A percentile compares a stretch with the other conserved stretches of the same genome.
Evolutionary conservation across 2,113 vertebrate species (phyloP).

Genomic region (Apteryx mantelli): DNA sequence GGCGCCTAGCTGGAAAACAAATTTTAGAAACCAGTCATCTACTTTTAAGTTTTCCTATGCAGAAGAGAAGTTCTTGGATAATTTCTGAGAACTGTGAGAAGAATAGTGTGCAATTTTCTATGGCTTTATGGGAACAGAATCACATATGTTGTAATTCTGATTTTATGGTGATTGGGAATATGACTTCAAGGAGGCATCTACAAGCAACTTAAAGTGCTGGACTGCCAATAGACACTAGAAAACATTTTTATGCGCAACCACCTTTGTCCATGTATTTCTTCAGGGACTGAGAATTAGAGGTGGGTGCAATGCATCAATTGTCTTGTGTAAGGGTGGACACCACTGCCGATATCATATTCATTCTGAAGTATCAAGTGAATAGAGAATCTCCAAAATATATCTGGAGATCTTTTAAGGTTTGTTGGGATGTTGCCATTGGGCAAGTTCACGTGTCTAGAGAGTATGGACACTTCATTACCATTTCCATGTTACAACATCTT

Average conservation of each 20-base stretch:
- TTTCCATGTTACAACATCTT: neutral
- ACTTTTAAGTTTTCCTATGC: neutral
- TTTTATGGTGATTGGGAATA: neutral
- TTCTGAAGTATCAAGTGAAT: neutral
- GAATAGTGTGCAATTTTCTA: neutral
- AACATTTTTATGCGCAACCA: neutral
- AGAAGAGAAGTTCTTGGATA: neutral
- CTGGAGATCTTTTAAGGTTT: neutral
- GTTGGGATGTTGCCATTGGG: neutral
- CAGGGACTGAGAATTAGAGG: neutral
- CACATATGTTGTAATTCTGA: neutral
- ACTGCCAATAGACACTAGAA: neutral
- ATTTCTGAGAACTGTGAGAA: neutral
- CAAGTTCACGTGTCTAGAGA: neutral
- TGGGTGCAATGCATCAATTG: accelerated
- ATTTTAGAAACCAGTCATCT: neutral
- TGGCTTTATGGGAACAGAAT: neutral
- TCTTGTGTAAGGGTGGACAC: neutral
- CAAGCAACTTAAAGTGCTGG: neutral
- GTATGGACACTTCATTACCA: neutral
- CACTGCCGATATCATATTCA: neutral
- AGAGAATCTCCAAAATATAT: neutral
- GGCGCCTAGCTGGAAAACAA: neutral
- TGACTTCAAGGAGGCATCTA: neutral
- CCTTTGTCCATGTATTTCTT: neutral